Base-by-base conservation (phyloP, 2,888 invertebrate species). In the Pandemis heparana region DNA sequence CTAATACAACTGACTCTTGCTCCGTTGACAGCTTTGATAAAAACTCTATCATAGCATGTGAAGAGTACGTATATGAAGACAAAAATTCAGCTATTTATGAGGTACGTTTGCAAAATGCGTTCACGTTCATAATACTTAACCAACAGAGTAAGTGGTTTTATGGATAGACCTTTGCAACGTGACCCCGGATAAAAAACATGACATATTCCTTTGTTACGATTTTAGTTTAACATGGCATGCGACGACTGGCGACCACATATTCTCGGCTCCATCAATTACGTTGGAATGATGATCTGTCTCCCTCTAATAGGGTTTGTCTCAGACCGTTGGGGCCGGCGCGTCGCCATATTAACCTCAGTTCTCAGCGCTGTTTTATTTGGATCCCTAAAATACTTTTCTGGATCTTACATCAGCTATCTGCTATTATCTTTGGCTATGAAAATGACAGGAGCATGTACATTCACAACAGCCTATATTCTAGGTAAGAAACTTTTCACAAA, bases 241-340 rank as follows among this genome's bases (percentile, higher is more conserved):
- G 90, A 94, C 32, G 86, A 70, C 94, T 96, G 96, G 96, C 96
- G 95, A 82, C 84, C 96, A 70, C 93, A 96, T 2, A 80, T 96
- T 77, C 95, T 96, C 39, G 96, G 96, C 7, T 96, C 96, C 12
- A 86, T 96, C 10, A 95, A 95, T 79, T 95, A 95, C 79, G 79
- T 95, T 69, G 96, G 96, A 23, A 95, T 95, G 80, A 95, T 96
- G 79, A 84, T 96, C 73, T 95, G 95, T 7, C 89, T 96, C 75
- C 95, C 95, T 5, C 83, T 96, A 39, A 92, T 95, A 6, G 96
- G 96, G 62, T 89, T 93, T 63, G 81, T 96, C 59, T 96, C 96
- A 7, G 96, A 96, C 86, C 95, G 93, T 51, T 72, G 68, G 60
- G 75, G 75, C 10, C 75, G 75, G 0, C 56, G 69, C 14, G 5